Evolutionary conservation across 2,797 vertebrate species (phyloP), one percentile per base, ranked within the genome.

Genomic region (Hippopotamyrus pictus): DNA sequence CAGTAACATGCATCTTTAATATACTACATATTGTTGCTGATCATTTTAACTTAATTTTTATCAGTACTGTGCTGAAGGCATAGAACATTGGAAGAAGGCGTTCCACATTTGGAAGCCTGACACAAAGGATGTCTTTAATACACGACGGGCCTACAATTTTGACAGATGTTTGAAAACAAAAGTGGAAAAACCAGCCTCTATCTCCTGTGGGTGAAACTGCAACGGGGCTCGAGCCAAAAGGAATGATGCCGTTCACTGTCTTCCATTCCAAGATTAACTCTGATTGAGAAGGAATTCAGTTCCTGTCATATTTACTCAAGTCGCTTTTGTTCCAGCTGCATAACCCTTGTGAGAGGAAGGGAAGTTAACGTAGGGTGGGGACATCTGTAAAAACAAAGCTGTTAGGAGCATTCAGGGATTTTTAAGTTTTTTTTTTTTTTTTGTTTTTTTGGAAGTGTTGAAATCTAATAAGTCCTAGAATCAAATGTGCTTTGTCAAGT

Each of bases 371-470:
- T 14, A 51, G 50, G 76, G 88, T 89, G 41, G 37, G 41, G 88
- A 44, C 88, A 86, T 89, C 88, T 89, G 88, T 25, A 69, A 89
- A 46, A 89, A 86, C 88, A 89, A 85, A 65, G 82, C 41, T 29
- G 54, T 65, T 59, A 82, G 79, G 53, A 33, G 83, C 82, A 44
- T 57, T 89, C 51, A 11, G 19, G 54, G 1, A 50, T 53, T n/a
- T 33, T 46, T 37, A 3, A n/a, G n/a, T n/a, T 29, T 3, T 62
- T 65, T 89, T 48, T 3, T n/a, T 25, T 11, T n/a, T 22, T 19
- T 46, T 41, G 41, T 41, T 41, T 17, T 82, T 48, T 82, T 37
- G 12, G 0, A 48, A 83, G 41, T 84, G 82, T 51, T 84, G 82
- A 84, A 84, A 84, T 84, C 46, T 84, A 25, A 51, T 51, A 25